These are phyloP conservation scores for Astyanax mexicanus DNA, from an alignment of 2,797 vertebrate species.

Conservation along the genomic window DNA sequence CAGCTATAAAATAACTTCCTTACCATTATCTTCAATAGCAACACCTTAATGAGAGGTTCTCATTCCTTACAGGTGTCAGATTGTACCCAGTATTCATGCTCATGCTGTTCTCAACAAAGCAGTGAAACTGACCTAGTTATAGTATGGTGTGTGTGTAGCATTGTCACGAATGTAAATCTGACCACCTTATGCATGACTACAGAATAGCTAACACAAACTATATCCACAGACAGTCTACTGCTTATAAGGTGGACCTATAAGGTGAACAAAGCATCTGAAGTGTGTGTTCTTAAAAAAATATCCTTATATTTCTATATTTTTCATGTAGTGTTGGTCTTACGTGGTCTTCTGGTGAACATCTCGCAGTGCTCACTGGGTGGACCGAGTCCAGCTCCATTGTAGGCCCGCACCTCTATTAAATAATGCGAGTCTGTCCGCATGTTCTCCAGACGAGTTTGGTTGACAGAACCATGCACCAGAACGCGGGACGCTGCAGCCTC, in stretches of 20 bases:
- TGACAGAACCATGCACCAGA: constrained; percentile 83
- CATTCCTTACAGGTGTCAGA: too few relatives aligned
- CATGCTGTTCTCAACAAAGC: too few relatives aligned
- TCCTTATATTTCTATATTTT: too few relatives aligned
- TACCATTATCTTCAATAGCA: too few relatives aligned
- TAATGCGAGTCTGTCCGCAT: constrained; percentile 93
- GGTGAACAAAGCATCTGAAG: neutral
- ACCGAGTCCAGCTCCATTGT: constrained; percentile 92
- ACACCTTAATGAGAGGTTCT: too few relatives aligned
- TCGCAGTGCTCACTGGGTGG: constrained; percentile 87
- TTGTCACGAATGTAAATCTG: too few relatives aligned
- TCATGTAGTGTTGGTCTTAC: constrained; percentile 75
- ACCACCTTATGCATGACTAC: neutral
- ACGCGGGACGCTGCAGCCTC: constrained; percentile 91
- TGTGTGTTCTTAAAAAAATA: too few relatives aligned
- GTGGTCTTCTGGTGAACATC: constrained; percentile 92
- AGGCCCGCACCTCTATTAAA: constrained; percentile 91
- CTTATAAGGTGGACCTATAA: neutral
- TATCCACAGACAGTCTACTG: neutral
- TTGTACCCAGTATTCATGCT: too few relatives aligned
- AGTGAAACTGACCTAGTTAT: too few relatives aligned
- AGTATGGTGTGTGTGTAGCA: too few relatives aligned
- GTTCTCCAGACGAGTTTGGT: constrained; percentile 90
- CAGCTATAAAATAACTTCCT: neutral
- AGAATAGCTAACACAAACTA: neutral